These are phyloP conservation scores for Serrognathus titanus DNA, from an alignment of 2,888 invertebrate genomes.

Conservation along the genomic window DNA sequence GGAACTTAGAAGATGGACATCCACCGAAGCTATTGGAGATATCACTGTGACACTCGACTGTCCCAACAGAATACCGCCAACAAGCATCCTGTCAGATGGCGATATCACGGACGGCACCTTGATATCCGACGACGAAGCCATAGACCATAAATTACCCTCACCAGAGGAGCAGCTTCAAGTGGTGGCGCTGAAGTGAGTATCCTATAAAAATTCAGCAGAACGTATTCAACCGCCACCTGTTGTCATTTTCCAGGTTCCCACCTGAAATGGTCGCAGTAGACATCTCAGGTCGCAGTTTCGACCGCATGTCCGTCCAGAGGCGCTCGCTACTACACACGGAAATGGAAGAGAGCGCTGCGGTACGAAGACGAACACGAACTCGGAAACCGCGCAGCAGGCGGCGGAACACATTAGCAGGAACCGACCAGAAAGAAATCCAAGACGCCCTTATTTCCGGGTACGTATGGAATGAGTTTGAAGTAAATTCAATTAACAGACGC, in stretches of 20 bases:
- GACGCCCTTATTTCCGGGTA: slow-evolving; percentile 77
- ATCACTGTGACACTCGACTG: slow-evolving; percentile 77
- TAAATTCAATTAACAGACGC: neutral
- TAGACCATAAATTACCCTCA: slow-evolving; percentile 82
- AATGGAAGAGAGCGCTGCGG: slow-evolving; percentile 40
- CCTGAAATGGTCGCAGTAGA: slow-evolving; percentile 87
- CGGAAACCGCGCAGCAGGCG: slow-evolving; percentile 77
- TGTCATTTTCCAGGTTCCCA: slow-evolving; percentile 64
- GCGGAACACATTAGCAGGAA: slow-evolving; percentile 88
- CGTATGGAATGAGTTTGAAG: slow-evolving; percentile 47
- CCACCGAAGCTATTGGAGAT: slow-evolving; percentile 76
- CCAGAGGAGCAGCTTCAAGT: slow-evolving; percentile 83
- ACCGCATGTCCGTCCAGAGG: slow-evolving; percentile 82
- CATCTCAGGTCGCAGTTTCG: slow-evolving; percentile 82
- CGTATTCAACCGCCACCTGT: too few relatives aligned
- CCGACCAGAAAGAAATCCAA: slow-evolving; percentile 85
- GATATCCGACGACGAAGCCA: slow-evolving; percentile 64
- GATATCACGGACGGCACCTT: slow-evolving; percentile 51
- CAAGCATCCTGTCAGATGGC: slow-evolving; percentile 50
- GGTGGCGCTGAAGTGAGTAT: slow-evolving; percentile 73
- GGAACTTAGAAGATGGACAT: slow-evolving; percentile 81
- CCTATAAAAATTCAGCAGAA: neutral
- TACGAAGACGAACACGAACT: slow-evolving; percentile 67
- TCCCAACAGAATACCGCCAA: slow-evolving; percentile 64
- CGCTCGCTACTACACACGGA: slow-evolving; percentile 71